Evolutionary conservation across 2,113 vertebrate genomes (phyloP).

Genomic region (Thamnophis sirtalis): DNA sequence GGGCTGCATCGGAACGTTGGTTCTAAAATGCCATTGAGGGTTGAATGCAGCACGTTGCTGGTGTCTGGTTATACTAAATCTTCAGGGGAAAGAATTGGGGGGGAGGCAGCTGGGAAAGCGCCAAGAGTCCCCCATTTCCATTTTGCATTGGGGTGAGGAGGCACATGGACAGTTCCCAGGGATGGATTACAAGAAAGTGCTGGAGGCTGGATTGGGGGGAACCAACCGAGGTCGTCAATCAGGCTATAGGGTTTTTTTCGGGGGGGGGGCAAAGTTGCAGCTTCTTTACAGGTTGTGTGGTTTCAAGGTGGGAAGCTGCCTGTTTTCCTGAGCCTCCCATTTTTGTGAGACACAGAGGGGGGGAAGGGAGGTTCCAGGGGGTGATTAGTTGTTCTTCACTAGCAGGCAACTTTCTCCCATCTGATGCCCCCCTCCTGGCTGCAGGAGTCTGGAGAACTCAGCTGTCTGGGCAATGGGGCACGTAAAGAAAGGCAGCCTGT

Average conservation of each 20-base stretch:
- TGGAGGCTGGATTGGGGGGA: neutral
- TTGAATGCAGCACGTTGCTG: neutral
- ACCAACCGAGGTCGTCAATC: neutral
- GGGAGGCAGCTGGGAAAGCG: neutral
- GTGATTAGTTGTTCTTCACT: neutral
- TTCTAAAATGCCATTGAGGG: neutral
- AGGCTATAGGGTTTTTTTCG: neutral
- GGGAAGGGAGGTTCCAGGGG: neutral
- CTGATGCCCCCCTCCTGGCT: neutral
- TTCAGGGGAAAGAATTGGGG: neutral
- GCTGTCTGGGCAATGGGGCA: slow-evolving; percentile 33
- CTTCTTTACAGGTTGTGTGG: neutral
- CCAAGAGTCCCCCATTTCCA: neutral
- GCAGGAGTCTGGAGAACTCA: neutral
- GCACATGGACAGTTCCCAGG: neutral
- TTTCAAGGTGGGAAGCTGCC: slow-evolving; percentile 27
- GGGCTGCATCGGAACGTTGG: neutral
- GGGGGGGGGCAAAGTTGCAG: slow-evolving; percentile 11
- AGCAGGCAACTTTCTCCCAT: neutral
- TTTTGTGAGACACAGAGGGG: neutral
- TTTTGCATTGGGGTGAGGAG: neutral
- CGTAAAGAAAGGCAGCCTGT: slow-evolving; percentile 6
- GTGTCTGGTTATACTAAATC: neutral
- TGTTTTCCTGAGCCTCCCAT: slow-evolving; percentile 13
- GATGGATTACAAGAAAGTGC: neutral